Evolutionary conservation across 1,140 invertebrate species (phyloP), one percentile per base, ranked within the genome.

Genomic region (Brachionus asplanchnoidis): DNA sequence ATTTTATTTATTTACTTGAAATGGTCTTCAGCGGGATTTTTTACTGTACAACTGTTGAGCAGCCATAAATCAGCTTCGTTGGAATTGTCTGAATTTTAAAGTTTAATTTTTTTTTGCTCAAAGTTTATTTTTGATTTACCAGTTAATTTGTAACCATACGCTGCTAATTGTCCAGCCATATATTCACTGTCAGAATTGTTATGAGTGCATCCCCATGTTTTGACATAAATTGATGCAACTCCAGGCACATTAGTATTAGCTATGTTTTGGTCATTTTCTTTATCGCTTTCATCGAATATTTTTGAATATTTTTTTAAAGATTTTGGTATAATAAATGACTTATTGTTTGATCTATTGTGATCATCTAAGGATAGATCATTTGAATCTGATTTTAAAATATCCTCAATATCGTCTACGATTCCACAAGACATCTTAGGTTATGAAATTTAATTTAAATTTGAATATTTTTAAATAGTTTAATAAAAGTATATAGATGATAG

Each of bases 11-110:
- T 4, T 3, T 65, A 82, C 79, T 84, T 92, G 88, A 99, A 97
- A 89, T 98, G 97, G 90, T 97, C 95, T 89, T 99, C 97, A 0
- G 96, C 93, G 40, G 97, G 97, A 90, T 92, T 97, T 89, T 99
- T 99, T 0, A 98, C 97, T 5, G 97, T 99, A 88, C 97, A 99
- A 85, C 95, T 97, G 89, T 99, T 99, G 0, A 99, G 91, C 11
- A 99, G 89, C 96, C 97, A 98, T 3, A 99, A 89, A 90, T 98
- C 94, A 1, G 97, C 97, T 65, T 92, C 90, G 36, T 92, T 89
- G 90, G 95, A 95, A 78, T 95, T 92, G 80, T 95, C 93, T 87
- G 87, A 85, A 85, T 14, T 86, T 85, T 7, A 36, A 40, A 84
- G 14, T 46, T 50, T 12, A 20, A 12, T 73, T 9, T 28, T 56